A percentile compares a stretch with the other conserved stretches of the same genome.
Evolutionary conservation across 37 sponge, comb jelly and placozoan genomes (phyloP).

Genomic region (Tethya wilhelma): DNA sequence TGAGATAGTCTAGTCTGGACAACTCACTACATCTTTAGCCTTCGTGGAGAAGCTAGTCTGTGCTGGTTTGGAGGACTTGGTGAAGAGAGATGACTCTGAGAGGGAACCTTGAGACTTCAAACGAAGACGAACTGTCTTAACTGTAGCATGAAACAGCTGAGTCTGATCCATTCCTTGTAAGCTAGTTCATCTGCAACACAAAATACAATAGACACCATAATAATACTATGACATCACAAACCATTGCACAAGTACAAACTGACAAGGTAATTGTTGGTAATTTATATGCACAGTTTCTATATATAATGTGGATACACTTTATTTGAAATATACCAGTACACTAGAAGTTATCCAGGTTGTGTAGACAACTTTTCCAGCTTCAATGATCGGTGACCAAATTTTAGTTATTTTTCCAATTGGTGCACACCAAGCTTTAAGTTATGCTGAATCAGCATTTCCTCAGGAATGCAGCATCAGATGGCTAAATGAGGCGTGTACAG

Average conservation of each 20-base stretch:
- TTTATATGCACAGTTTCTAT: too few species aligned
- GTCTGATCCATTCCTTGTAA: slow-evolving; percentile 57
- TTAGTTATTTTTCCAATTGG: not conserved
- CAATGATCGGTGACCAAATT: too few species aligned
- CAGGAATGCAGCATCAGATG: not conserved
- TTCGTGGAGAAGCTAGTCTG: slow-evolving; percentile 23
- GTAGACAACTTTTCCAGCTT: too few species aligned
- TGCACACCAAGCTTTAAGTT: not conserved
- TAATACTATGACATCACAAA: too few species aligned
- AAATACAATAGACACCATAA: not conserved
- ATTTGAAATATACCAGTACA: too few species aligned
- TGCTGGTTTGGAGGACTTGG: not conserved
- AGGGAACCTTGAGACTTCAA: slow-evolving; percentile 6
- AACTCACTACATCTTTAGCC: slow-evolving; percentile 68
- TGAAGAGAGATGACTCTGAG: not conserved
- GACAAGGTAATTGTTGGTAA: too few species aligned
- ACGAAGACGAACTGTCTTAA: slow-evolving; percentile 60
- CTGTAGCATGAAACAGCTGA: slow-evolving; percentile 60
- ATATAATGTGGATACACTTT: too few species aligned
- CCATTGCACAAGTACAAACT: too few species aligned
- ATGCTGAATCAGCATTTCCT: not conserved
- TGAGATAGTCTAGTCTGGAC: too few species aligned
- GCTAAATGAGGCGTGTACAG: too few species aligned
- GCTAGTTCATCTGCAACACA: too few species aligned
- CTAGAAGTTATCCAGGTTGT: too few species aligned